These are phyloP conservation scores for Muschampia plurimacula DNA, from an alignment of 2,888 invertebrate genomes.

Conservation along the genomic window DNA sequence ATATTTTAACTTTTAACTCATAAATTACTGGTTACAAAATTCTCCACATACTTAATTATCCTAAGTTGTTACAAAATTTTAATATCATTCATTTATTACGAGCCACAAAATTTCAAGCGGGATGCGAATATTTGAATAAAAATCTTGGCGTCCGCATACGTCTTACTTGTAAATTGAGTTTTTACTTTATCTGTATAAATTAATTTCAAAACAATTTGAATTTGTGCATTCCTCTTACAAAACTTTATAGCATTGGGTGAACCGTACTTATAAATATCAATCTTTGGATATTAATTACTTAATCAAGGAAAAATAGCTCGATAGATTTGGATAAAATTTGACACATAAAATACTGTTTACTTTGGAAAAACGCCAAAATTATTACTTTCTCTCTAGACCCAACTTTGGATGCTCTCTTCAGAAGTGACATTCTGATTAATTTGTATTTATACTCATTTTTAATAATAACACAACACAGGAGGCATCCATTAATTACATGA, in stretches of 20 bases:
- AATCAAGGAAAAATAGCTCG: too few relatives aligned
- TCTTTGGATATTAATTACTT: too few relatives aligned
- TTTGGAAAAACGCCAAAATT: too few relatives aligned
- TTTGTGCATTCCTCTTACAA: neutral
- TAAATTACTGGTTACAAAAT: constrained; percentile 37
- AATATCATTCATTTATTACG: neutral
- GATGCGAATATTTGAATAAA: constrained; percentile 17
- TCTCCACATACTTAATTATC: constrained; percentile 41
- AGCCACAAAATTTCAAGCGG: constrained; percentile 3
- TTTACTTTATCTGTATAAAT: constrained; percentile 4
- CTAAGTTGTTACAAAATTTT: neutral
- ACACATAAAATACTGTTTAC: too few relatives aligned
- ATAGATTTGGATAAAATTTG: too few relatives aligned
- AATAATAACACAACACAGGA: too few relatives aligned
- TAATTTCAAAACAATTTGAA: neutral
- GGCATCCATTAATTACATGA: too few relatives aligned
- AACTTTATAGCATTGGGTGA: neutral
- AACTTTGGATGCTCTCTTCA: too few relatives aligned
- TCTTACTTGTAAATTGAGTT: constrained; percentile 23
- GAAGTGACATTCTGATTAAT: too few relatives aligned
- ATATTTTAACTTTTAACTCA: constrained; percentile 13
- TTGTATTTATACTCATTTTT: too few relatives aligned
- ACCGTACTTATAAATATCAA: neutral
- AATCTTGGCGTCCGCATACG: constrained; percentile 16
- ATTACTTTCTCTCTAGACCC: too few relatives aligned